Conservation (phyloP, 2,113 vertebrate species). For the Melanostigma gelatinosum region DNA sequence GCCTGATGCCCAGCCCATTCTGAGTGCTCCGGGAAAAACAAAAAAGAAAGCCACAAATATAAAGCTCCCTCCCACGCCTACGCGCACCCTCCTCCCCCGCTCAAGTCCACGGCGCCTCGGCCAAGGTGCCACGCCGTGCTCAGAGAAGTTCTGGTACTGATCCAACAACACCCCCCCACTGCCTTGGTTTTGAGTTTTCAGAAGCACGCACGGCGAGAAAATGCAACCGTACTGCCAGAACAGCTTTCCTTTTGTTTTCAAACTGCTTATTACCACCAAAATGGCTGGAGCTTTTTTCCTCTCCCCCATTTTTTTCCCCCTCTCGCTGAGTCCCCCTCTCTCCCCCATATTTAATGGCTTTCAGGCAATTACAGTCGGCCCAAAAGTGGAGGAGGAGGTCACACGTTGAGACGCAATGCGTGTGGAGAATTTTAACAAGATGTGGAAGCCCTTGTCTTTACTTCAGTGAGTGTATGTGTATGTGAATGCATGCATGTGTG, state of each 20-base stretch:
- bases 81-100: slow-evolving; percentile 50
- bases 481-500: slow-evolving; percentile 5
- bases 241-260: slow-evolving; percentile 75
- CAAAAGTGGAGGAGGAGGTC: slow-evolving; percentile 60
- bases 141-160: slow-evolving; percentile 71
- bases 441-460: slow-evolving; percentile 74
- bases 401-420: slow-evolving; percentile 49
- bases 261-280: slow-evolving; percentile 74
- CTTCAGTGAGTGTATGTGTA: slow-evolving; percentile 31
- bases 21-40: slow-evolving; percentile 30
- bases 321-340: slow-evolving; percentile 46
- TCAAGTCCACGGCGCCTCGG: slow-evolving; percentile 54
- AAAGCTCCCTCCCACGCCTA: slow-evolving; percentile 62
- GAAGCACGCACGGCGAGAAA: slow-evolving; percentile 65
- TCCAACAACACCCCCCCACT: slow-evolving; percentile 57
- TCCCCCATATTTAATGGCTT: slow-evolving; percentile 77
- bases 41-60: slow-evolving; percentile 47
- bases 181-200: slow-evolving; percentile 68
- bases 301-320: slow-evolving; percentile 43
- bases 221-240: slow-evolving; percentile 62
- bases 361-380: slow-evolving; percentile 77
- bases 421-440: slow-evolving; percentile 80
- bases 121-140: slow-evolving; percentile 71
- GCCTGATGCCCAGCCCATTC: slow-evolving; percentile 56
- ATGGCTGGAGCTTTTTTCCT: slow-evolving; percentile 58